Evolutionary conservation across 2,113 vertebrate species (phyloP), one percentile per base, ranked within the genome.

Genomic region (Neogobius melanostomus): DNA sequence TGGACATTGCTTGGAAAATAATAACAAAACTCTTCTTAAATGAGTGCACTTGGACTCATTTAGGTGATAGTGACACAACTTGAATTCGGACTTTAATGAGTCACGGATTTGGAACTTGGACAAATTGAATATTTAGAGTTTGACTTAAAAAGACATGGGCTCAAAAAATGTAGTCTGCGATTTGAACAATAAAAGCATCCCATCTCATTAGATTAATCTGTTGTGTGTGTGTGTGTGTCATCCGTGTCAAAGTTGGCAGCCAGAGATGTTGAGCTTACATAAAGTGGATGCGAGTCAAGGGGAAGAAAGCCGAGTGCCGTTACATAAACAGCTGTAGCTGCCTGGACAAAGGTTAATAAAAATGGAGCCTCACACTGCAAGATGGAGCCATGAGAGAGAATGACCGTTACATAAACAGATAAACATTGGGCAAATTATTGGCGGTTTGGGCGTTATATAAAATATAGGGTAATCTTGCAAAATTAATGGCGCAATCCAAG

Each of bases 281-380:
- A 90, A 92, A 90, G 85, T 80, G 85, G 82, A 77, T 77, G 82
- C 75, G 85, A 74, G 83, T 85, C 82, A 66, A 59, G 74, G 68
- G 85, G 73, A 84, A 85, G 85, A 88, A 82, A 84, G 80, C 68
- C 66, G 67, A 85, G 76, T 70, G 82, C 83, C 76, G 83, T 93
- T 93, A 90, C 84, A 80, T 92, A 93, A 92, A 91, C 82, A 82
- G 83, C 84, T 81, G 79, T 63, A 84, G 83, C 72, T 74, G 28
- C 28, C 28, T 36, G 88, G 84, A 89, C 87, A 93, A 90, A 92
- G 90, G 90, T 92, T 91, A 88, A 91, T 89, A 85, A 88, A 91
- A 87, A 89, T 83, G 75, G 69, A 85, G 86, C 83, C 85, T 88
- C 87, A 81, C 64, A 82, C 74, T 85, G 84, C 80, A 77, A 80